Evolutionary conservation across 2,113 vertebrate species (phyloP), one percentile per base, ranked within the genome.

Genomic region (Nesogale talazaci): DNA sequence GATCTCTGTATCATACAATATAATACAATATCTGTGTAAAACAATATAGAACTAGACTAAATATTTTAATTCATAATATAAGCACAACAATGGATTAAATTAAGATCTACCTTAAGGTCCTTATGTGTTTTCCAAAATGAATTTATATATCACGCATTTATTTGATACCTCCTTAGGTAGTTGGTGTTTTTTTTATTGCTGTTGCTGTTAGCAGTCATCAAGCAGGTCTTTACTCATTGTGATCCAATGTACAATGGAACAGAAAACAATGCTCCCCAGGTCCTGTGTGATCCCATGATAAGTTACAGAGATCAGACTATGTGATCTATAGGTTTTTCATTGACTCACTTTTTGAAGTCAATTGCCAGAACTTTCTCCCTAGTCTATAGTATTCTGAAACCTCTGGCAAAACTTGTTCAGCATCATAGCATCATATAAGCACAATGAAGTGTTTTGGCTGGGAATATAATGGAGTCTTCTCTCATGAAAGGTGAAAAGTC

Each of bases 51-150:
- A 69, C 83, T 63, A 92, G 6, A 81, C 20, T 46, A 89, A 92
- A 89, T 88, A 52, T 25, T 40, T 72, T 77, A 90, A 80, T 77
- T 61, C 87, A 67, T 86, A 17, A 38, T 52, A 93, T 63, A 40
- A 76, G 65, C 57, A 70, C 79, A 88, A 42, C 34, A 77, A 86
- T 74, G 83, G 31, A 83, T 63, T 82, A 80, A 27, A 27, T 38
- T 77, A 92, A 78, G 46, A 52, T 52, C 46, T 52, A 12, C 46
- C 46, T 42, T 6, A 59, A 83, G 10, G 15, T 86, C 16, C n/a
- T 79, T 40, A 0, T 52, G 31, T 29, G 19, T 31, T 89, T 31
- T 22, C 46, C 78, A 40, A 78, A n/a, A n/a, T 91, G 56, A 36
- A 34, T 63, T 75, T 56, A 52, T 52, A 12, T 11, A 75, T 36